phyloP scores from a whole-genome alignment of 1,140 invertebrate species.

The Apis laboriosa region DNA sequence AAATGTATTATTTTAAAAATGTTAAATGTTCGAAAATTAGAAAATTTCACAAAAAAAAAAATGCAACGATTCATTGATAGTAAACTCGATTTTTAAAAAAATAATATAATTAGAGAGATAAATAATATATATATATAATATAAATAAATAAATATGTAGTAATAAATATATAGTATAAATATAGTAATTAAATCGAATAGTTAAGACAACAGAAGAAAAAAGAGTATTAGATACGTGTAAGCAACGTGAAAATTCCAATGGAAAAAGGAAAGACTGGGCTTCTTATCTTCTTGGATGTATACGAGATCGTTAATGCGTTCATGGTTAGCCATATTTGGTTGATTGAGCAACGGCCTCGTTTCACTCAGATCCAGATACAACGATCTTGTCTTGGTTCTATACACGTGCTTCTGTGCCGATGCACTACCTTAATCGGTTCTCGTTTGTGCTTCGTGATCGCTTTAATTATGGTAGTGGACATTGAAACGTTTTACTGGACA shows the following conservation, averaged over 20 bases:
- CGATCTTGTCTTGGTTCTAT: constrained; percentile 1
- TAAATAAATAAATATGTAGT: too few species aligned
- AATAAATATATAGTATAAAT: too few species aligned
- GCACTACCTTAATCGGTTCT: constrained; percentile 22
- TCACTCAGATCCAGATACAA: constrained; percentile 37
- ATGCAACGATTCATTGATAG: too few species aligned
- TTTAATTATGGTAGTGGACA: constrained; percentile 33
- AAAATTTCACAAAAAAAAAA: too few species aligned
- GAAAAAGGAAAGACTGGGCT: constrained; percentile 13
- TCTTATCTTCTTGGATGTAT: constrained; percentile 8
- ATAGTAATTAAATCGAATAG: too few species aligned
- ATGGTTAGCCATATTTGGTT: constrained; percentile 55
- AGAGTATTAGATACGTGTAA: neutral
- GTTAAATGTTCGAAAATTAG: neutral
- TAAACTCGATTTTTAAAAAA: too few species aligned
- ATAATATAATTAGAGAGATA: too few species aligned
- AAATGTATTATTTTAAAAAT: neutral
- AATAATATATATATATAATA: too few species aligned
- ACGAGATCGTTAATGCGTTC: constrained; percentile 41
- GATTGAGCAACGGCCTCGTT: constrained; percentile 65
- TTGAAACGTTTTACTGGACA: constrained; percentile 26
- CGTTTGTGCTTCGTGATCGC: constrained; percentile 1
- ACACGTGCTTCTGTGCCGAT: constrained; percentile 15
- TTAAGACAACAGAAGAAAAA: neutral
- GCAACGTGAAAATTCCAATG: constrained; percentile 15